These are phyloP conservation scores for Adelphocoris suturalis DNA, from an alignment of 2,888 invertebrate species.

Conservation along the genomic window DNA sequence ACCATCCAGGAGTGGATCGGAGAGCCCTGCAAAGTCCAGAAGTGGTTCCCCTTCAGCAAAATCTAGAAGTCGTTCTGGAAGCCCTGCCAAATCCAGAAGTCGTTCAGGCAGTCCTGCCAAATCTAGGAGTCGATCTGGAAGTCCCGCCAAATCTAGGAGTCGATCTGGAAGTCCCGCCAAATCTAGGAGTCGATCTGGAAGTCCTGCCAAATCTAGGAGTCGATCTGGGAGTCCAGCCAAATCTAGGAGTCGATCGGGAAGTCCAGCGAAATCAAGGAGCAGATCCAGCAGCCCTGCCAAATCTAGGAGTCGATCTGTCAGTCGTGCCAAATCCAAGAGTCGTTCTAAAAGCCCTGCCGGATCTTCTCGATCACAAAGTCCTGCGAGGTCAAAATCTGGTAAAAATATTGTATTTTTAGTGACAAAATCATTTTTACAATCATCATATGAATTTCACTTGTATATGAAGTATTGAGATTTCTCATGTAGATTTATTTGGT, in stretches of 20 bases:
- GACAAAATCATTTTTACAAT: too few relatives aligned
- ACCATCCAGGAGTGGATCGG: slow-evolving; percentile 74
- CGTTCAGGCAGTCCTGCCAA: slow-evolving; percentile 73
- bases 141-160: slow-evolving; percentile 73
- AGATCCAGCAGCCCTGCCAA: slow-evolving; percentile 74
- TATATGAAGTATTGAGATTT: neutral
- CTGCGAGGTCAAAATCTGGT: slow-evolving; percentile 61
- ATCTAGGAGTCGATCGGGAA: slow-evolving; percentile 52
- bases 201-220: slow-evolving; percentile 73
- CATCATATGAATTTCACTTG: too few relatives aligned
- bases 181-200: slow-evolving; percentile 72
- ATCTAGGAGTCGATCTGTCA: slow-evolving; percentile 71
- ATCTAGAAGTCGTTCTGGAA: slow-evolving; percentile 73
- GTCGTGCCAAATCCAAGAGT: too few relatives aligned
- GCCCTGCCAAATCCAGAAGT: slow-evolving; percentile 71
- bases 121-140: slow-evolving; percentile 71
- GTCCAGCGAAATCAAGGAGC: slow-evolving; percentile 72
- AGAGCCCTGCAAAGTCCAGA: slow-evolving; percentile 72
- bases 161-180: slow-evolving; percentile 68
- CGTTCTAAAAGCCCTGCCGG: slow-evolving; percentile 48
- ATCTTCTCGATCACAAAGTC: slow-evolving; percentile 64
- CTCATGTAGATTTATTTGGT: neutral
- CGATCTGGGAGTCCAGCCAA: slow-evolving; percentile 73
- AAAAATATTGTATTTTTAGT: neutral
- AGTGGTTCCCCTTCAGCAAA: slow-evolving; percentile 57